phyloP scores from a whole-genome alignment of 2,797 vertebrate genomes.

The Tenualosa ilisha region DNA sequence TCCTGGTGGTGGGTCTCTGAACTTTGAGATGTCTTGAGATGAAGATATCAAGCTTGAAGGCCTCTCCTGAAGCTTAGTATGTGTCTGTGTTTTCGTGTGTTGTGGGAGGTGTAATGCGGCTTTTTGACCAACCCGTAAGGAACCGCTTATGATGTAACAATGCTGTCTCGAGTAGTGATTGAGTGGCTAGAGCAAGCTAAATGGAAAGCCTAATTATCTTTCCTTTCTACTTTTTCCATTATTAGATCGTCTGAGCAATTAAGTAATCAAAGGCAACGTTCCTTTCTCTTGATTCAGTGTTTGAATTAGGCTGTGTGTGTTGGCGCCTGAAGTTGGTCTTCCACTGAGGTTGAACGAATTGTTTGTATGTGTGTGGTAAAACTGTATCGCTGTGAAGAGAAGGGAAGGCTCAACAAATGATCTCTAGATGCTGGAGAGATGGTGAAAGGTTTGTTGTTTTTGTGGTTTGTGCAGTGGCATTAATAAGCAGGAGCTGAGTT shows the following conservation, averaged over 20 bases:
- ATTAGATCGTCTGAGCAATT: slow-evolving; percentile 65
- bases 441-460: background rate
- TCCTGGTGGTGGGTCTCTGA: background rate
- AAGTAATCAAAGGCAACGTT: slow-evolving; percentile 63
- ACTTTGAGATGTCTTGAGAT: background rate
- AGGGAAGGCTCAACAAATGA: background rate
- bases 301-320: slow-evolving; percentile 64
- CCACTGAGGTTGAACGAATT: slow-evolving; percentile 43
- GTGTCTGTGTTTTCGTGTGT: background rate
- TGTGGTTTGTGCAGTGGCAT: background rate
- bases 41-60: background rate
- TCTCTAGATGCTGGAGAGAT: background rate
- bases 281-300: slow-evolving; percentile 47
- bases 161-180: slow-evolving; percentile 50
- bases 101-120: background rate
- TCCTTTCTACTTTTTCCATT: slow-evolving; percentile 54
- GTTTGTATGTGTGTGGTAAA: slow-evolving; percentile 34
- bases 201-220: slow-evolving; percentile 54
- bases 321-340: slow-evolving; percentile 55
- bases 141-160: slow-evolving; percentile 55
- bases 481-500: background rate
- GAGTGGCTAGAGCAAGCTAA: slow-evolving; percentile 49
- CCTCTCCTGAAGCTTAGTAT: background rate
- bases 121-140: slow-evolving; percentile 10
- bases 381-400: background rate